A percentile compares a stretch with the other conserved stretches of the same genome.
Conservation (phyloP, 1,140 invertebrate genomes). For the Varroa destructor region DNA sequence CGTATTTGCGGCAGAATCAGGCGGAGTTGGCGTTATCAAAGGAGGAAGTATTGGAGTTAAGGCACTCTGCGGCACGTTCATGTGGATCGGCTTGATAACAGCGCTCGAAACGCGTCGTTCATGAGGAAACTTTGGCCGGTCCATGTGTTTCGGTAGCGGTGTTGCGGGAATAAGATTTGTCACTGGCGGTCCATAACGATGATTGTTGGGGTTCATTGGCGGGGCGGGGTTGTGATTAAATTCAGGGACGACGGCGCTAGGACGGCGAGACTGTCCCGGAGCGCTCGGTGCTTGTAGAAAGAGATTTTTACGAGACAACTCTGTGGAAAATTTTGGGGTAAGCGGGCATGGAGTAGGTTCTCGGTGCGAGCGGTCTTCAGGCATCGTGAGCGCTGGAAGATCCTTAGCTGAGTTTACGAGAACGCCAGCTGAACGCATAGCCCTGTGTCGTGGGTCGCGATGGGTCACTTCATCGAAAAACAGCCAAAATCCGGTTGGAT, state of each 20-base stretch:
- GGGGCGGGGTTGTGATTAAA: not conserved
- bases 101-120: conserved; percentile 17
- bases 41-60: conserved; percentile 1
- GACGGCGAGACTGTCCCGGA: conserved; percentile 1
- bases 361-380: conserved; percentile 16
- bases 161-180: conserved; percentile 23
- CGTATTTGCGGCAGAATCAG: conserved; percentile 2
- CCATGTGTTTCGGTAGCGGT: conserved; percentile 19
- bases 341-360: conserved; percentile 16
- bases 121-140: conserved; percentile 9
- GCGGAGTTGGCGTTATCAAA: not conserved
- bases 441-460: conserved; percentile 1
- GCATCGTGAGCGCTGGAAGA: conserved; percentile 6
- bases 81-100: conserved; percentile 22
- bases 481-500: conserved; percentile 6
- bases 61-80: conserved; percentile 24
- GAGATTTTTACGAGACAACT: conserved; percentile 16
- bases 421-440: conserved; percentile 22
- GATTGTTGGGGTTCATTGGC: not conserved
- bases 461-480: conserved; percentile 22
- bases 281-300: conserved; percentile 14
- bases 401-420: conserved; percentile 15
- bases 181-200: not conserved
- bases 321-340: conserved; percentile 18
- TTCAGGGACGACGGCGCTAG: conserved; percentile 15